Evolutionary conservation across 2,888 invertebrate species (phyloP).

Genomic region (Dione juno): DNA sequence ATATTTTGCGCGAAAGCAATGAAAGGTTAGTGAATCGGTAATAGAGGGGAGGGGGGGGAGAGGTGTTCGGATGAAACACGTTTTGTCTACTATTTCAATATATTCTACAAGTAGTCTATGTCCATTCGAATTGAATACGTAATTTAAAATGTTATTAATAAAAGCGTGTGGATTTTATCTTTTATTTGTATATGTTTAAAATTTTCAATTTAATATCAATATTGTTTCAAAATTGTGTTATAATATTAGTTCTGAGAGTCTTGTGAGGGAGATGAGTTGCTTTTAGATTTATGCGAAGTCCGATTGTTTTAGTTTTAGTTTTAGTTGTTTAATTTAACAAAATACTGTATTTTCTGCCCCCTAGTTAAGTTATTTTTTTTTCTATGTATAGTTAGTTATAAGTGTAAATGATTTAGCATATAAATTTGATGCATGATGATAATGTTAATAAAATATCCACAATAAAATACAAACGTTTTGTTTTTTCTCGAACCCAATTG

Average conservation of each 20-base stretch:
- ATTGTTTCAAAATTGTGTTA: conserved; percentile 53
- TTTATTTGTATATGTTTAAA: conserved; percentile 48
- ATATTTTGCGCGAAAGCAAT: conserved; percentile 70
- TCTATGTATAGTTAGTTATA: conserved; percentile 84
- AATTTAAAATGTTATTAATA: conserved; percentile 68
- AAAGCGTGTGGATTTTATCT: conserved; percentile 56
- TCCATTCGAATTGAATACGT: conserved; percentile 66
- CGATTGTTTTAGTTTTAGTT: conserved; percentile 76
- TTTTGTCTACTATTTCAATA: conserved; percentile 66
- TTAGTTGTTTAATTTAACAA: conserved; percentile 79
- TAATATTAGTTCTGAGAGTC: conserved; percentile 72
- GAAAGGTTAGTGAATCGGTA: conserved; percentile 81
- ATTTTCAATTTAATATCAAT: conserved; percentile 51
- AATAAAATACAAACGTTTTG: conserved; percentile 75
- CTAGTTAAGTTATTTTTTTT: conserved; percentile 79
- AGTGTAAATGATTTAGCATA: conserved; percentile 83
- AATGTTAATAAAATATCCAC: conserved; percentile 84
- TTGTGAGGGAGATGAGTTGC: conserved; percentile 70
- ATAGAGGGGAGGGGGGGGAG: conserved; percentile 60
- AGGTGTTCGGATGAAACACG: conserved; percentile 57
- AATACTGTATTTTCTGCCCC: conserved; percentile 82
- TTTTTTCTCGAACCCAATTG: conserved; percentile 52
- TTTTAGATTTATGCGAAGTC: conserved; percentile 78
- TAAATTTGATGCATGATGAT: conserved; percentile 84
- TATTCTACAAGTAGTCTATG: conserved; percentile 68